Conservation (phyloP, 1,140 invertebrate species). For the Aradophagus sp. region DNA sequence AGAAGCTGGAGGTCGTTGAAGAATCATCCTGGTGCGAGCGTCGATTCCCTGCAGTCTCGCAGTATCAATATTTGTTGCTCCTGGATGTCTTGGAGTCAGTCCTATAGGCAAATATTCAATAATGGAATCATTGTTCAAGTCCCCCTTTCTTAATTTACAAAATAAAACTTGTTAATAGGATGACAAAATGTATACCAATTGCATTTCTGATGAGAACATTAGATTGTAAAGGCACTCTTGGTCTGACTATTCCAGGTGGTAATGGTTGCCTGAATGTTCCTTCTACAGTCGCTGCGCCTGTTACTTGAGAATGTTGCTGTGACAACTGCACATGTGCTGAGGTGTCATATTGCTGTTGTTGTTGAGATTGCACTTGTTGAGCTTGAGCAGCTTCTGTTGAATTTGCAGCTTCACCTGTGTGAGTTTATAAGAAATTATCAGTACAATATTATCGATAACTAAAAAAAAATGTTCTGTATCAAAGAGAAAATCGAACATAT, state of each 20-base stretch:
- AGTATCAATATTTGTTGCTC: constrained; percentile 63
- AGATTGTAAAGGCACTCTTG: constrained; percentile 71
- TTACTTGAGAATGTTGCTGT: constrained; percentile 67
- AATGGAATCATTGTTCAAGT: background rate
- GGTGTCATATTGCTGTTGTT: constrained; percentile 61
- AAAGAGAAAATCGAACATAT: no score
- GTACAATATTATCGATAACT: background rate
- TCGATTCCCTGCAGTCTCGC: constrained; percentile 73
- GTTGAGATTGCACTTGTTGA: constrained; percentile 52
- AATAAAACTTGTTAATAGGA: background rate
- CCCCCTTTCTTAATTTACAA: constrained; percentile 8
- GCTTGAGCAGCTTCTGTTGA: constrained; percentile 26
- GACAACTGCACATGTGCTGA: constrained; percentile 65
- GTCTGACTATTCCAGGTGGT: constrained; percentile 75
- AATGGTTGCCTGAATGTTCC: constrained; percentile 78
- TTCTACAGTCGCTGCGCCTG: constrained; percentile 62
- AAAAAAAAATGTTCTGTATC: no score
- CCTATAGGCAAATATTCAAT: constrained; percentile 46
- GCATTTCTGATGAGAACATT: constrained; percentile 70
- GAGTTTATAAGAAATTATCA: background rate
- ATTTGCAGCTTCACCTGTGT: constrained; percentile 12
- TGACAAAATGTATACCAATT: constrained; percentile 59
- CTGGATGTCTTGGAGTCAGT: constrained; percentile 63
- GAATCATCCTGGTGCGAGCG: constrained; percentile 72
- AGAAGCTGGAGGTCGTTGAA: constrained; percentile 68